These are phyloP conservation scores for Bothrops jararaca DNA, from an alignment of 2,113 vertebrate species.

Conservation along the genomic window DNA sequence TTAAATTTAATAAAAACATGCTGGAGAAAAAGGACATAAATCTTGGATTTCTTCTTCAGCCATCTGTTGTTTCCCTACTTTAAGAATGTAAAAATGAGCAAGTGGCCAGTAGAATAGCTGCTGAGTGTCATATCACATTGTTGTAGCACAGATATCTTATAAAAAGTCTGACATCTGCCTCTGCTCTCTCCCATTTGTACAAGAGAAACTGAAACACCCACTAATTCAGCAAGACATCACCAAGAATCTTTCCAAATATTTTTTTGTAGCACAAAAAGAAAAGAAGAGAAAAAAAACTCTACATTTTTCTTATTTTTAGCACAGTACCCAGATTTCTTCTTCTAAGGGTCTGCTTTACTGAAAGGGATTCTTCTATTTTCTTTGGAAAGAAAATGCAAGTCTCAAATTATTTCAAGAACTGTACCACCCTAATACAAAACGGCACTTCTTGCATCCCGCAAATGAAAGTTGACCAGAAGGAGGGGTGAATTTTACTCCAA, in stretches of 20 bases:
- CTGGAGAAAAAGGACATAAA: not conserved
- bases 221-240: slow-evolving; percentile 1
- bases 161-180: slow-evolving; percentile 19
- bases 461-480: not conserved
- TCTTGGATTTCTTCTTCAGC: not conserved
- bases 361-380: not conserved
- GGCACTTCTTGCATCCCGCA: not conserved
- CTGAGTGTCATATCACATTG: slow-evolving; percentile 27
- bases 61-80: not conserved
- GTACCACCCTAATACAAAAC: not conserved
- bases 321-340: not conserved
- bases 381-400: not conserved
- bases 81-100: slow-evolving; percentile 7
- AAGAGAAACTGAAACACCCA: slow-evolving; percentile 32
- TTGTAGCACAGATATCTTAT: not conserved
- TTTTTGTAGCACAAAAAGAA: slow-evolving; percentile 5
- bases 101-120: slow-evolving; percentile 52
- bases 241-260: not conserved
- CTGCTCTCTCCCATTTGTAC: slow-evolving; percentile 13
- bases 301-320: not conserved
- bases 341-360: not conserved
- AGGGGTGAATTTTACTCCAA: not conserved
- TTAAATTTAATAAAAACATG: not conserved
- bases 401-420: not conserved
- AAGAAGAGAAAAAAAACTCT: not conserved